Evolutionary conservation across 1,140 invertebrate genomes (phyloP), one percentile per base, ranked within the genome.

Genomic region (Aphaenogaster floridana): DNA sequence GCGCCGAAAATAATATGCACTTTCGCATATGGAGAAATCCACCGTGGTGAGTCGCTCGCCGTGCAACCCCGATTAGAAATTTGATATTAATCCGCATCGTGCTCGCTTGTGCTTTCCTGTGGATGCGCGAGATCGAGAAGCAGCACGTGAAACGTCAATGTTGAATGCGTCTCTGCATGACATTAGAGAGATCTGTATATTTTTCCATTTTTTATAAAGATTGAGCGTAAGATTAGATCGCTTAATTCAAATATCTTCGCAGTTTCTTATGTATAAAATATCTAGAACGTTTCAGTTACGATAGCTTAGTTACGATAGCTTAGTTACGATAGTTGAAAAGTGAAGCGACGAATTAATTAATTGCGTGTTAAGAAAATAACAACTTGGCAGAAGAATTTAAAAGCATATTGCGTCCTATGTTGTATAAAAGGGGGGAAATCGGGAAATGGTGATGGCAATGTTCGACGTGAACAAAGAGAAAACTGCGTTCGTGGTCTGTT

Each of bases 61-160:
- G 79, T 45, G 78, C 50, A 61, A n/a, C 9, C 68, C 21, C 50
- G 79, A 71, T 71, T 84, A 76, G 80, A 84, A 84, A 76, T 84
- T 84, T 48, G 13, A 74, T 61, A 17, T 83, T 59, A 74, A 84
- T 61, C 9, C 54, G 69, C 68, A 61, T 61, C 34, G 28, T 74
- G 54, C 68, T 59, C 54, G 68, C 68, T 21, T 66, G 42, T 48
- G 42, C 42, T 79, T 66, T 66, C 28, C 42, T 48, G 28, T 50
- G 28, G 15, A 36, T 66, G 42, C 13, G 21, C 59, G 77, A 78
- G 9, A 45, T 36, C 36, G 63, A 45, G 42, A 50, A 69, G 36
- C 17, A 39, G 77, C 78, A 68, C 48, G 34, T 17, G 57, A 36
- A 61, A 39, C 36, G 21, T 71, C 34, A 39, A 52, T 39, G 76